These are phyloP conservation scores for Typhlichthys eigenmanni DNA, from an alignment of 2,797 vertebrate genomes.

Conservation along the genomic window DNA sequence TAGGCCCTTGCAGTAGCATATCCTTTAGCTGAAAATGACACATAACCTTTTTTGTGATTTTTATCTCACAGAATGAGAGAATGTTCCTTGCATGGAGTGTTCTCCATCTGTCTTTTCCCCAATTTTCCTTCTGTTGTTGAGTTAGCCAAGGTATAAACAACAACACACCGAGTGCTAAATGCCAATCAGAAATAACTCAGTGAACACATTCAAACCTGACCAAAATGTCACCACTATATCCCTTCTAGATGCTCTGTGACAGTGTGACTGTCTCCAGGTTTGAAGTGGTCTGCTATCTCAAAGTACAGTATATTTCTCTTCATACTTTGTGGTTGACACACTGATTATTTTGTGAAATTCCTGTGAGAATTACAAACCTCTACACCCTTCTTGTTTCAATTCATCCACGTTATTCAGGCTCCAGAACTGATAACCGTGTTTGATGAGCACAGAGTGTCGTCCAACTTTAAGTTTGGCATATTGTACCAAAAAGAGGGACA, in stretches of 20 bases:
- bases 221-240: background rate
- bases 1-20: background rate
- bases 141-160: constrained; percentile 83
- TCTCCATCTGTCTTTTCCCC: constrained; percentile 83
- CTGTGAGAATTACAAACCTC: background rate
- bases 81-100: constrained; percentile 84
- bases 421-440: constrained; percentile 79
- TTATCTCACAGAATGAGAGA: constrained; percentile 81
- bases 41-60: constrained; percentile 8
- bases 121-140: constrained; percentile 86
- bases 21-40: background rate
- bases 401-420: constrained; percentile 59
- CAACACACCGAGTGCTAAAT: background rate
- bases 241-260: constrained; percentile 77
- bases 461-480: constrained; percentile 83
- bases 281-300: constrained; percentile 78
- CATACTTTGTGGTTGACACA: background rate
- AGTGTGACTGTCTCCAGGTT: constrained; percentile 74
- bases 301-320: constrained; percentile 59
- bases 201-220: background rate
- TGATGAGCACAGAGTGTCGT: constrained; percentile 81
- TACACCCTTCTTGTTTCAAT: constrained; percentile 10
- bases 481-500: constrained; percentile 80
- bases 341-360: background rate
- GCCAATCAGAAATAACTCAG: background rate